Conservation (phyloP, 2,113 vertebrate genomes). For the Furnarius figulus region DNA sequence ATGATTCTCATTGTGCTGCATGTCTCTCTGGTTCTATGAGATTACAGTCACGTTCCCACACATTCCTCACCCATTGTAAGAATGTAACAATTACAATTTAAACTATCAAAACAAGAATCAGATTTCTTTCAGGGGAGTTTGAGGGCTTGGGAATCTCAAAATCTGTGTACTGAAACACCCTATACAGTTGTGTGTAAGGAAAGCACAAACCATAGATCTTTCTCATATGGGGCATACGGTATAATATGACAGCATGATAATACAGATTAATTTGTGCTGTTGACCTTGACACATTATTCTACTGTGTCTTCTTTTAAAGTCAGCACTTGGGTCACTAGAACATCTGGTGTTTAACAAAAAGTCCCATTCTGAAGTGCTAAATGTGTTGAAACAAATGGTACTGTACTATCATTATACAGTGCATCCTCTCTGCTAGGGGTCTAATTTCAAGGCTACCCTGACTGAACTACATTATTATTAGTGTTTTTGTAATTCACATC, state of each 20-base stretch:
- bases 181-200: background rate
- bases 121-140: background rate
- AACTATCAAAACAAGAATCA: conserved; percentile 16
- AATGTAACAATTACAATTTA: background rate
- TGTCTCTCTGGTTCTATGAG: background rate
- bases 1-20: background rate
- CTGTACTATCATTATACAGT: conserved; percentile 18
- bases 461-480: conserved; percentile 44
- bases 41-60: background rate
- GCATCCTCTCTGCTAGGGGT: conserved; percentile 50
- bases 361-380: conserved; percentile 36
- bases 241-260: conserved; percentile 63
- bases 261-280: conserved; percentile 68
- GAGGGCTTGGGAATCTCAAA: background rate
- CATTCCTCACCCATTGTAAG: background rate
- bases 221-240: conserved; percentile 16
- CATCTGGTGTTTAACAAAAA: conserved; percentile 42
- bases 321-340: background rate
- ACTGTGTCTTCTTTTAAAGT: conserved; percentile 55
- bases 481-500: conserved; percentile 1
- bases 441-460: conserved; percentile 57
- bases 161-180: background rate
- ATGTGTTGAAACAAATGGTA: conserved; percentile 60
- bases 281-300: conserved; percentile 57
- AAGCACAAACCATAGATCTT: conserved; percentile 40